phyloP scores from a whole-genome alignment of 2,797 vertebrate species.

The Chrysocyon brachyurus region DNA sequence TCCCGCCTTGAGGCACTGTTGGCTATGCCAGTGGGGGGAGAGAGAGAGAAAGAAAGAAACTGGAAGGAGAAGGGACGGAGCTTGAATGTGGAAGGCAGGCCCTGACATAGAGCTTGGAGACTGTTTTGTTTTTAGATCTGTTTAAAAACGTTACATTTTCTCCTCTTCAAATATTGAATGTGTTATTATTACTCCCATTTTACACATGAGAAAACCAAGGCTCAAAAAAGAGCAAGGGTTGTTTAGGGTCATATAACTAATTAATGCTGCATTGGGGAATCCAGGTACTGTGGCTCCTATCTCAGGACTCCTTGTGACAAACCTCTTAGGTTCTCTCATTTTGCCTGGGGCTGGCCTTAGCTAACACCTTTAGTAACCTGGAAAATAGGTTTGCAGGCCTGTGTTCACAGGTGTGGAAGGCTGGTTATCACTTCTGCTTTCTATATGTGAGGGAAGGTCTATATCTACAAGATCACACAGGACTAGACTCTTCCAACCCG shows the following conservation, averaged over 20 bases:
- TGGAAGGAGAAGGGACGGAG: neutral
- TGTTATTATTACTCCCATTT: neutral
- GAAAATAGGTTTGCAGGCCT: neutral
- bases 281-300: neutral
- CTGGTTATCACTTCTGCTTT: neutral
- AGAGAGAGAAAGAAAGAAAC: neutral
- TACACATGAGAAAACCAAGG: neutral
- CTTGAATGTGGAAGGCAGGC: neutral
- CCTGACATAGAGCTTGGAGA: neutral
- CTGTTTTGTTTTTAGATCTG: neutral
- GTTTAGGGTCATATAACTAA: conserved; percentile 19
- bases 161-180: neutral
- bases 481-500: neutral
- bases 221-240: neutral
- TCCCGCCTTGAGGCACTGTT: neutral
- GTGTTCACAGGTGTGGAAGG: neutral
- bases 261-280: neutral
- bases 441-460: neutral
- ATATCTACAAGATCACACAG: neutral
- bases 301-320: neutral
- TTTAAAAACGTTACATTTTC: conserved; percentile 47
- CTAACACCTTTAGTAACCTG: neutral
- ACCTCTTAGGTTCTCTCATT: neutral
- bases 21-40: neutral
- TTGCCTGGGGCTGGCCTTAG: neutral